Evolutionary conservation across 1,140 invertebrate genomes (phyloP), one percentile per base, ranked within the genome.

Genomic region (Bombus turneri): DNA sequence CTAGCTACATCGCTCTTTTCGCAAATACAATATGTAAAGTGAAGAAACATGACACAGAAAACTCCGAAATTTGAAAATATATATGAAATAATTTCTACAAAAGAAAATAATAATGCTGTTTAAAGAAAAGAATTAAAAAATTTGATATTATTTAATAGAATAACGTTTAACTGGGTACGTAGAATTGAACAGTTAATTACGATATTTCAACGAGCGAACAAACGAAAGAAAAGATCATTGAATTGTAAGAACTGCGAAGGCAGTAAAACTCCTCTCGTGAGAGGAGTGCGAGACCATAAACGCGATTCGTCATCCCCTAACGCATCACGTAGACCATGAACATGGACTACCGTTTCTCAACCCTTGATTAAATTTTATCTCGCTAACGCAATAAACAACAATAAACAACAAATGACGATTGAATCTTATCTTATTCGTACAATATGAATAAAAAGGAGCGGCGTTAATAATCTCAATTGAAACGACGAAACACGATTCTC

Each of bases 221-320:
- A 66, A 37, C 8, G 22, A 25, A 28, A 69, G 22, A 28, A 25
- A 25, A 69, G 34, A 62, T 62, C 59, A 13, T 62, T 62, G 28
- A 62, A 62, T 62, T 13, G 12, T n/a, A 53, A 53, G 47, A 53
- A 25, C 34, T 10, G 34, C 37, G 18, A 39, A 28, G 37, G 75
- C 8, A 71, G 69, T 76, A 78, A 84, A 84, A 37, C 37, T 37
- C 37, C 37, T 10, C 37, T 53, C 1, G 18, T 53, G 53, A 39
- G 76, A 83, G 39, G 75, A 74, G n/a, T 53, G 34, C 47, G 53
- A 43, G 77, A 72, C 89, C 87, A 86, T 88, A 88, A 91, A 90
- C 83, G 69, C 88, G 85, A 90, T 91, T 91, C 87, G 88, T 88
- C 87, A 83, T 83, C 83, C 86, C 66, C 69, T 41, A n/a, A 71